Conservation (phyloP, 2,113 vertebrate species). For the Vireo altiloquus region DNA sequence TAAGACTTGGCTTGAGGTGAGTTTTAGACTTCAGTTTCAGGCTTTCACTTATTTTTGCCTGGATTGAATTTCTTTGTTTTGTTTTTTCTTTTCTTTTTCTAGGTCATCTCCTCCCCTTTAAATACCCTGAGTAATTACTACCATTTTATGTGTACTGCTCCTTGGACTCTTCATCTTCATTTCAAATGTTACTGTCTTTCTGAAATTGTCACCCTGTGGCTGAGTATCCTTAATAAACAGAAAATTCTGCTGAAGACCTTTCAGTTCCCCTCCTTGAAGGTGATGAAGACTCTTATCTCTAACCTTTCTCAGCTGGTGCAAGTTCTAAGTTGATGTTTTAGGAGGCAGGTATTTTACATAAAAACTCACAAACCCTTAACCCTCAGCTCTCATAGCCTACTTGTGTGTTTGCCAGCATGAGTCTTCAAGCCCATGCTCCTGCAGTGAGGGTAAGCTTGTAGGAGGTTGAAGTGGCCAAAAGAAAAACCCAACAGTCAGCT, state of each 20-base stretch:
- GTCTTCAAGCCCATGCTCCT: rapidly evolving
- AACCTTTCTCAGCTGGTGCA: neutral
- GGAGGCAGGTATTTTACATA: neutral
- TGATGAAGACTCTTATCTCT: neutral
- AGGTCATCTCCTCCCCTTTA: neutral
- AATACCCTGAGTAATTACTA: neutral
- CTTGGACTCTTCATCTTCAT: neutral
- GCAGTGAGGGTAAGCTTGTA: neutral
- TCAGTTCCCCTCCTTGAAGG: neutral
- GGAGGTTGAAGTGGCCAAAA: neutral
- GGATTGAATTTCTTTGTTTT: rapidly evolving
- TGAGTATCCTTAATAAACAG: neutral
- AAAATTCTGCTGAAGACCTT: neutral
- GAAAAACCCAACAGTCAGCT: neutral
- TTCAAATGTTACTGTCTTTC: neutral
- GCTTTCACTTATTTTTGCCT: neutral
- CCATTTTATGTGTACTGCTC: neutral
- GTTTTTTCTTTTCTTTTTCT: neutral
- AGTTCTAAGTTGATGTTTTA: neutral
- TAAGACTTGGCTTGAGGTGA: neutral
- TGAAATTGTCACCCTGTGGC: neutral
- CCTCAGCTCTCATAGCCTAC: neutral
- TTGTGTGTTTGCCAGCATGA: neutral
- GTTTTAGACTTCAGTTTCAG: neutral
- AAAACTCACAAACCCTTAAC: neutral